Evolutionary conservation across 2,797 vertebrate species (phyloP), one percentile per base, ranked within the genome.

Genomic region (Sylvilagus floridanus): DNA sequence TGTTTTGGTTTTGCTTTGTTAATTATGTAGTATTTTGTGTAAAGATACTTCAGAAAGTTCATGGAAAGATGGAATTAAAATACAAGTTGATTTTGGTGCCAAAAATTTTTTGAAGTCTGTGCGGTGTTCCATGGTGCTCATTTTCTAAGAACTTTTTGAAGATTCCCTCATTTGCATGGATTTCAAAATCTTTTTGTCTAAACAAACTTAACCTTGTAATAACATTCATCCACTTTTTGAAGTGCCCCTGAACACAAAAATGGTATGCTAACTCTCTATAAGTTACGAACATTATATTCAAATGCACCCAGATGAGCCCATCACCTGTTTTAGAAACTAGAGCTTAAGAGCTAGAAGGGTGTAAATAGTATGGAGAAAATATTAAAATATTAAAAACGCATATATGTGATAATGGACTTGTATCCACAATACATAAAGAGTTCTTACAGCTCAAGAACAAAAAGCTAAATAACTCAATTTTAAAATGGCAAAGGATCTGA

Each of bases 381-480:
- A 4, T 4, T 37, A 81, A 83, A 71, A 57, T 62, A 21, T 69
- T 65, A 79, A 1, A 69, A 90, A 94, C 72, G 57, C 5, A 14
- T 63, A 10, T 84, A 63, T 66, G 24, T 85, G 24, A 54, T 60
- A 88, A 91, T 52, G n/a, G 10, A 30, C 37, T 84, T 76, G 3
- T 81, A 83, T 57, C 52, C 54, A 88, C 50, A 68, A 42, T 83
- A 92, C 71, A 83, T 72, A 84, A 76, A 57, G 32, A 86, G 14
- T n/a, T 75, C 78, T 75, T 87, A 37, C 35, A 93, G n/a, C 28
- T 88, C 75, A 87, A 60, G 83, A 93, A 92, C 83, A 65, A 96
- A 84, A 93, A 76, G 17, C 69, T 77, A 82, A 84, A 14, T 84
- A 66, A 17, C 57, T 17, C 47, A 50, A 28, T 82, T 68, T 82